phyloP scores from a whole-genome alignment of 1,140 invertebrate species.

The Diorhabda elongata region DNA sequence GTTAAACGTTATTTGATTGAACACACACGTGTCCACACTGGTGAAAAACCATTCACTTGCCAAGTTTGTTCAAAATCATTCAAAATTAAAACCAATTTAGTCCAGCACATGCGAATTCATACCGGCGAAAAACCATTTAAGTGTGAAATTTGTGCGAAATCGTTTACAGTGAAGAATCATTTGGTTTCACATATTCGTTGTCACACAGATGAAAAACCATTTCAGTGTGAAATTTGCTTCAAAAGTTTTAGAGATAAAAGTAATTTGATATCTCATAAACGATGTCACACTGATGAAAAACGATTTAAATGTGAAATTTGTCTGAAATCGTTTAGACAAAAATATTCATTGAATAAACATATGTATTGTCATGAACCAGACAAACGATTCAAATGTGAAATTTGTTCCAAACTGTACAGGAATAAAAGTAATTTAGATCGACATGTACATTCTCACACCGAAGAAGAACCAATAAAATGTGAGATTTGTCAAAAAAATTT shows the following conservation, averaged over 20 bases:
- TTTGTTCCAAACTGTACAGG: background rate
- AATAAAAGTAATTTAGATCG: background rate
- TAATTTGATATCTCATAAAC: constrained; percentile 3
- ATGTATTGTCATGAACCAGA: background rate
- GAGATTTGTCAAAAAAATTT: background rate
- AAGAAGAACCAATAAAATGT: background rate
- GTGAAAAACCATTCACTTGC: background rate
- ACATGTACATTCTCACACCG: background rate
- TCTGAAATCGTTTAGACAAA: background rate
- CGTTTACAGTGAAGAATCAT: background rate
- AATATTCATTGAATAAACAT: background rate
- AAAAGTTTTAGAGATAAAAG: background rate
- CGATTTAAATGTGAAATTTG: background rate
- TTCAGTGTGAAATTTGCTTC: constrained; percentile 1
- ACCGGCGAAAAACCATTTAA: background rate
- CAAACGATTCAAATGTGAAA: background rate
- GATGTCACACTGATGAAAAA: background rate
- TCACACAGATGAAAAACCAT: background rate
- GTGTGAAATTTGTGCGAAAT: background rate
- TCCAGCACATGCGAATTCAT: background rate
- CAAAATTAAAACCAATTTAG: background rate
- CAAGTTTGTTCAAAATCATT: background rate
- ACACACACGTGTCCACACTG: background rate
- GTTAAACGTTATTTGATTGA: background rate
- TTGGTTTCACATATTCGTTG: background rate